Base-by-base conservation (phyloP, 2,113 vertebrate genomes). In the Notiomystis cincta region DNA sequence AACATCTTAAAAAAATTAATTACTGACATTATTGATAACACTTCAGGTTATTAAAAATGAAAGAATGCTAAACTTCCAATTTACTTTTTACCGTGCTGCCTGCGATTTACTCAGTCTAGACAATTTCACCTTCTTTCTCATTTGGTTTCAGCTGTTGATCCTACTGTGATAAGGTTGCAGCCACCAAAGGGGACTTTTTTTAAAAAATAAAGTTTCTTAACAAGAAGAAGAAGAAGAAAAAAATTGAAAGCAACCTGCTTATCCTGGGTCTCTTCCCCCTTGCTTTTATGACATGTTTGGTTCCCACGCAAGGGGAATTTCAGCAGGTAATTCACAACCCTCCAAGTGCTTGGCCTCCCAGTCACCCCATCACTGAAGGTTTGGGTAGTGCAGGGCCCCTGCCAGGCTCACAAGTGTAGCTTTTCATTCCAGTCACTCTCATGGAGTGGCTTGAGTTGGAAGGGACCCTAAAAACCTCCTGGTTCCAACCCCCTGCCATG, bases 41-140 rank as follows among this genome's bases (percentile, higher is more conserved):
- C 47, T 45, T 61, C 54, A 83, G 71, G 47, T 92, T 92, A 90
- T 86, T 96, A 83, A 96, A 97, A 92, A 71, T 75, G 60, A 95
- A 94, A 93, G 58, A 88, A 83, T 67, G 40, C 30, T 93, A 80
- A 94, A 92, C 64, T 64, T 90, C 88, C 33, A 78, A 90, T 89
- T 92, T 93, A 48, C 67, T 87, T 90, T 94, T 69, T 62, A 56
- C 64, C 7, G 1, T 11, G 30, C 38, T 87, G 40, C 50, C 21
- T 44, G 42, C 3, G 3, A 31, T 54, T 90, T 44, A 30, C 71
- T 80, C 79, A 40, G 88, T 80, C 93, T 88, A 91, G 60, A 92
- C 67, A 90, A 89, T 92, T 96, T 95, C 88, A 90, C 64, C 95
- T 95, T 88, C 96, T 94, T 88, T 94, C 85, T 96, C 79, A 89